Evolutionary conservation across 2,797 vertebrate species (phyloP).

Genomic region (Sylvilagus floridanus): DNA sequence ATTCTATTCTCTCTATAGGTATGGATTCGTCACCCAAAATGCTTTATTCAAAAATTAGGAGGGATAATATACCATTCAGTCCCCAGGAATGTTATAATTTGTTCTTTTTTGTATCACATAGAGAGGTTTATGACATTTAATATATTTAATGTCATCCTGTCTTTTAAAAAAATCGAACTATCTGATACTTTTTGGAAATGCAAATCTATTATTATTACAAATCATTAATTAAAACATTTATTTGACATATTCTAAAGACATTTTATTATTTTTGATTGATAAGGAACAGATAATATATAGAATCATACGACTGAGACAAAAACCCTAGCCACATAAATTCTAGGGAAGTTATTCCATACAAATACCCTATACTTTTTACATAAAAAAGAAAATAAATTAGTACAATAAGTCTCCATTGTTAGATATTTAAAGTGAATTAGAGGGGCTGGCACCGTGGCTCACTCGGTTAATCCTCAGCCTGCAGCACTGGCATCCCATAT

Average conservation of each 20-base stretch:
- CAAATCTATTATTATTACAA: neutral
- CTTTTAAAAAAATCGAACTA: neutral
- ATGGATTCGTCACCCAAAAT: neutral
- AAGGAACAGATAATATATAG: neutral
- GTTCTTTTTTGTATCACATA: neutral
- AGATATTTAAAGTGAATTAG: no score
- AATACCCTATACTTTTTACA: neutral
- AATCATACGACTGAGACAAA: neutral
- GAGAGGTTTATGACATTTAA: neutral
- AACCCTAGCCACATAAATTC: neutral
- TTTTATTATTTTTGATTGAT: neutral
- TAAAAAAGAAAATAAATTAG: slow-evolving; percentile 15
- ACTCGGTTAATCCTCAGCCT: no score
- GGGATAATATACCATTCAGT: neutral
- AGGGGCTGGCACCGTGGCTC: no score
- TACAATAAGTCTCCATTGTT: neutral
- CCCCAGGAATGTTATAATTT: neutral
- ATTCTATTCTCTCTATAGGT: slow-evolving; percentile 31
- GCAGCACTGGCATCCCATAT: no score
- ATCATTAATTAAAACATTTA: slow-evolving; percentile 35
- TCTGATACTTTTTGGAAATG: neutral
- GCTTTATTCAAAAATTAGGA: neutral
- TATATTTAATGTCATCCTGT: neutral
- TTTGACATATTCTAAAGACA: neutral
- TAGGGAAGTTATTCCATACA: neutral